Conservation (phyloP, 2,797 vertebrate genomes). For the Podarcis siculus region DNA sequence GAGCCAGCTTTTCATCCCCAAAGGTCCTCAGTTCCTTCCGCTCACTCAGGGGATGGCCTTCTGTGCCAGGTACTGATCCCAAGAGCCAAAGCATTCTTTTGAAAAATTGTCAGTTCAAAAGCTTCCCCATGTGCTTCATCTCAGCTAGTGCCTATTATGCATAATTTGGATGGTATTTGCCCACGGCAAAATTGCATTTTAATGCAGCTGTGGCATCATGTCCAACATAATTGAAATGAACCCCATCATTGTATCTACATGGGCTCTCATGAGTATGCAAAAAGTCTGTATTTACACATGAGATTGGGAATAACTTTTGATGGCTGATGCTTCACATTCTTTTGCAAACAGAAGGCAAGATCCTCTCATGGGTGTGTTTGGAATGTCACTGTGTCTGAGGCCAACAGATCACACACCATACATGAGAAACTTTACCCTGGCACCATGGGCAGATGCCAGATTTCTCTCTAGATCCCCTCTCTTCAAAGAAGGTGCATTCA, state of each 20-base stretch:
- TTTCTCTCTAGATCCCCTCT: not conserved
- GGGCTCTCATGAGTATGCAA: too few relatives aligned
- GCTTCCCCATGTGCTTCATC: not conserved
- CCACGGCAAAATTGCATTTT: not conserved
- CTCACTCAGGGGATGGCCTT: not conserved
- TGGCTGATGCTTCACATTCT: not conserved
- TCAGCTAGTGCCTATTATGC: accelerated
- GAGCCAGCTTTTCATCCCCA: not conserved
- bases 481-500: too few relatives aligned
- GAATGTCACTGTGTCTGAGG: not conserved
- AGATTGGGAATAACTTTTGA: not conserved
- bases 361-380: too few relatives aligned
- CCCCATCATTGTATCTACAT: accelerated
- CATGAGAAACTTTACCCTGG: not conserved
- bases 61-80: not conserved
- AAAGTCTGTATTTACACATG: not conserved
- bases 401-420: not conserved
- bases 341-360: not conserved
- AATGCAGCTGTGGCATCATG: not conserved
- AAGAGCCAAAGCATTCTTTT: too few relatives aligned
- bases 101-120: not conserved
- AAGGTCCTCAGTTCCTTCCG: constrained; percentile 3
- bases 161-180: not conserved
- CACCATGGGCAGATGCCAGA: not conserved
- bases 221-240: accelerated